Conservation (phyloP, 2,113 vertebrate species). For the Melanocharis versteri region DNA sequence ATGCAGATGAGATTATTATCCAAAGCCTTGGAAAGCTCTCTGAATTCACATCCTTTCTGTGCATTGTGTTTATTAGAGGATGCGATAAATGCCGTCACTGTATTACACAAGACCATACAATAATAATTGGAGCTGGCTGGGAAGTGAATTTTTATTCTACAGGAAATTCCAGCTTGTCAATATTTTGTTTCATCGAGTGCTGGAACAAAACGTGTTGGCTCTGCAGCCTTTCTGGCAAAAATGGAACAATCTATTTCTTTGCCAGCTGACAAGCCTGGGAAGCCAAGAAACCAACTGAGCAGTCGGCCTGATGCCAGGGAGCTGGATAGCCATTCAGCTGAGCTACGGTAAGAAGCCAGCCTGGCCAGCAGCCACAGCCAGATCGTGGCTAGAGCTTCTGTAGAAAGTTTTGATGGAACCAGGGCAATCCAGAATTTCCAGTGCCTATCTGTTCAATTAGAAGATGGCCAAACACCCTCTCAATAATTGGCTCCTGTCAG, state of each 20-base stretch:
- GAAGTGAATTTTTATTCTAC: background rate
- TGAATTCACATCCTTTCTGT: slow-evolving; percentile 13
- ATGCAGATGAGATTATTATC: background rate
- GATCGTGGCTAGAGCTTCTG: background rate
- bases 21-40: background rate
- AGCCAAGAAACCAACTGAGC: slow-evolving; percentile 41
- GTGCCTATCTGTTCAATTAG: background rate
- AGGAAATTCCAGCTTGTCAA: slow-evolving; percentile 61
- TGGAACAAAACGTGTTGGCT: slow-evolving; percentile 24
- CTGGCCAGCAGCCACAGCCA: background rate
- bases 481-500: background rate
- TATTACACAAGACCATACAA: background rate
- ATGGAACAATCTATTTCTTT: slow-evolving; percentile 7
- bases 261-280: slow-evolving; percentile 7
- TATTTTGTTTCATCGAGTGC: slow-evolving; percentile 25
- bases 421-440: background rate
- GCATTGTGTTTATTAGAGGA: slow-evolving; percentile 33
- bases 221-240: slow-evolving; percentile 35
- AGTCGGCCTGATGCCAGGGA: background rate
- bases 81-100: background rate
- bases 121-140: slow-evolving; percentile 18
- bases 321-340: background rate
- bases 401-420: background rate
- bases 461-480: background rate
- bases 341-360: background rate